Evolutionary conservation across 2,113 vertebrate species (phyloP).

Genomic region (Notarius quadriscutis): DNA sequence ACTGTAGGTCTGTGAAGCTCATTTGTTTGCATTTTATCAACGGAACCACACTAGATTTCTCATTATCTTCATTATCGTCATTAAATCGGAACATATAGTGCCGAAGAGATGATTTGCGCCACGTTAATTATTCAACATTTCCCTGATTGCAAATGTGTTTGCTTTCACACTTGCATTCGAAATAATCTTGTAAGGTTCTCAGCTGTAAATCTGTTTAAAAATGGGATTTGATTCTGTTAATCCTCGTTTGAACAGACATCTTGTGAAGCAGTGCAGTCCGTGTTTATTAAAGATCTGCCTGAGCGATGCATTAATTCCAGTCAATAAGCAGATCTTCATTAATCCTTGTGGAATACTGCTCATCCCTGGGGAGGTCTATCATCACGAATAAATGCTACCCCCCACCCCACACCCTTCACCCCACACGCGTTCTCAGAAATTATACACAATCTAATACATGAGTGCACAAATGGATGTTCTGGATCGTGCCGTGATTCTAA

Average conservation of each 20-base stretch:
- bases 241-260: slow-evolving; percentile 27
- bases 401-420: neutral
- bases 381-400: slow-evolving; percentile 37
- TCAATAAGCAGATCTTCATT: slow-evolving; percentile 59
- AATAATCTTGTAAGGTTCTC: slow-evolving; percentile 28
- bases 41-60: neutral
- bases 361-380: slow-evolving; percentile 50
- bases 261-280: slow-evolving; percentile 8
- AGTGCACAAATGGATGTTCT: slow-evolving; percentile 33
- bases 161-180: slow-evolving; percentile 23
- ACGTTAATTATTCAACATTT: slow-evolving; percentile 27
- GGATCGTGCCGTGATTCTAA: neutral
- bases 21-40: neutral
- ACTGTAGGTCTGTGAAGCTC: neutral
- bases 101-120: neutral
- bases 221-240: slow-evolving; percentile 37
- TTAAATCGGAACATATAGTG: slow-evolving; percentile 9
- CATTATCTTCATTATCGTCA: slow-evolving; percentile 24
- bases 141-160: slow-evolving; percentile 26
- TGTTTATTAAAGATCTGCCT: slow-evolving; percentile 45
- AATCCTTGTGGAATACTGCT: slow-evolving; percentile 51
- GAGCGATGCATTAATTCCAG: slow-evolving; percentile 58
- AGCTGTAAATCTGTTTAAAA: slow-evolving; percentile 33
- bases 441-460: slow-evolving; percentile 45
- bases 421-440: slow-evolving; percentile 14